Evolutionary conservation across 1,140 invertebrate species (phyloP).

Genomic region (Drosophila littoralis): DNA sequence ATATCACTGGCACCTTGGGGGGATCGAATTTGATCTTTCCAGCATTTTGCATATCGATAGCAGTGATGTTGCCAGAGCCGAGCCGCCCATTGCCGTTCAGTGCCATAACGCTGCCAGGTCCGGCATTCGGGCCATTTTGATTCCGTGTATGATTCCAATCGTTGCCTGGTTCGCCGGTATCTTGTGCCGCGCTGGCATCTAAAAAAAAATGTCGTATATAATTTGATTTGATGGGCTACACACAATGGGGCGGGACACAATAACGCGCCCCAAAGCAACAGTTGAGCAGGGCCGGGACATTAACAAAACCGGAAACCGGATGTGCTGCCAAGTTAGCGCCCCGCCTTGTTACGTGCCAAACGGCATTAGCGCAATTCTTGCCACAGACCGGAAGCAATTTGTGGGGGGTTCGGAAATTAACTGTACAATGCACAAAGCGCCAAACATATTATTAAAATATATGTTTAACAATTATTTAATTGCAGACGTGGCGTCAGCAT

Average conservation of each 20-base stretch:
- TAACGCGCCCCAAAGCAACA: constrained; percentile 54
- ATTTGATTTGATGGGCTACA: neutral
- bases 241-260: too few species aligned
- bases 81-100: constrained; percentile 45
- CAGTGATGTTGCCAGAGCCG: constrained; percentile 62
- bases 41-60: constrained; percentile 88
- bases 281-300: constrained; percentile 44
- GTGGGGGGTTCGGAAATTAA: constrained; percentile 54
- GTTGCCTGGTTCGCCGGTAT: constrained; percentile 87
- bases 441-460: constrained; percentile 68
- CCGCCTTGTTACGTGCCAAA: constrained; percentile 49
- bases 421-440: constrained; percentile 20
- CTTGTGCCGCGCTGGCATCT: constrained; percentile 90
- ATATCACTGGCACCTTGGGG: constrained; percentile 93
- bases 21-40: constrained; percentile 92
- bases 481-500: constrained; percentile 34
- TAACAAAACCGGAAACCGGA: constrained; percentile 60
- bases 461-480: constrained; percentile 75
- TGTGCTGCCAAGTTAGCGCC: constrained; percentile 57
- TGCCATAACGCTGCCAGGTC: constrained; percentile 33
- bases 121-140: constrained; percentile 63
- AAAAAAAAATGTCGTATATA: constrained; percentile 16
- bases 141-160: constrained; percentile 84
- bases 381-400: constrained; percentile 64
- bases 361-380: constrained; percentile 44